Conservation (phyloP, 2,113 vertebrate genomes). For the Coptodon bakossiorum region DNA sequence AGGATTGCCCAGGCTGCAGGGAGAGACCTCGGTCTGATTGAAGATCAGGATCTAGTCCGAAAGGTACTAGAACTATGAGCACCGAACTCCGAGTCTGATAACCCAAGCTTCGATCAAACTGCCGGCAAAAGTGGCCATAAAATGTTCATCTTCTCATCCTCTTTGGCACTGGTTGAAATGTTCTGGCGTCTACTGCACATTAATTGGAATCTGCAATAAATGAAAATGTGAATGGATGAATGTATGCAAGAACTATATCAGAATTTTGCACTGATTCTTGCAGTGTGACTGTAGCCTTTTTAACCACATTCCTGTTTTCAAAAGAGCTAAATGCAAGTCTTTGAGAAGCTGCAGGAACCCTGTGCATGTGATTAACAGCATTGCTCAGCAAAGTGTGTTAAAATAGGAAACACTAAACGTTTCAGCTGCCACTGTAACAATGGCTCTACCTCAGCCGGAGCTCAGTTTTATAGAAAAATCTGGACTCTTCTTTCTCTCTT, state of each 20-base stretch:
- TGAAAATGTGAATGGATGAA: background rate
- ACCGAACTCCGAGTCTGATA: background rate
- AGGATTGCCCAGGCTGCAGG: constrained; percentile 95
- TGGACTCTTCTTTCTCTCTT: constrained; percentile 65
- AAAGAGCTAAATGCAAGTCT: background rate
- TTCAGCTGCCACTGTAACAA: background rate
- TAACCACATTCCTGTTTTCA: background rate
- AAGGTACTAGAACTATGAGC: constrained; percentile 74
- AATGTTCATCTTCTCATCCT: background rate
- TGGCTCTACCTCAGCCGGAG: background rate
- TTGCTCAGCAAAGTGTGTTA: background rate
- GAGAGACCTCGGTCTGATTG: constrained; percentile 90
- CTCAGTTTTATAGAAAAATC: constrained; percentile 17
- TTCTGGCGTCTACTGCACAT: background rate
- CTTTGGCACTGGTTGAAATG: background rate
- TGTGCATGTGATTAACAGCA: background rate
- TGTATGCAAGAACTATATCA: background rate
- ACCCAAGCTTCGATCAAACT: background rate
- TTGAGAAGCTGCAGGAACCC: background rate
- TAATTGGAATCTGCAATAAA: background rate
- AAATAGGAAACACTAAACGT: background rate
- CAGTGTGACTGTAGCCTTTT: background rate
- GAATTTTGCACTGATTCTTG: background rate
- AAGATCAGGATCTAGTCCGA: constrained; percentile 91
- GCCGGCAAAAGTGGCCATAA: background rate